These are phyloP conservation scores for Drosophila lini DNA, from an alignment of 1,140 invertebrate species.

Conservation along the genomic window DNA sequence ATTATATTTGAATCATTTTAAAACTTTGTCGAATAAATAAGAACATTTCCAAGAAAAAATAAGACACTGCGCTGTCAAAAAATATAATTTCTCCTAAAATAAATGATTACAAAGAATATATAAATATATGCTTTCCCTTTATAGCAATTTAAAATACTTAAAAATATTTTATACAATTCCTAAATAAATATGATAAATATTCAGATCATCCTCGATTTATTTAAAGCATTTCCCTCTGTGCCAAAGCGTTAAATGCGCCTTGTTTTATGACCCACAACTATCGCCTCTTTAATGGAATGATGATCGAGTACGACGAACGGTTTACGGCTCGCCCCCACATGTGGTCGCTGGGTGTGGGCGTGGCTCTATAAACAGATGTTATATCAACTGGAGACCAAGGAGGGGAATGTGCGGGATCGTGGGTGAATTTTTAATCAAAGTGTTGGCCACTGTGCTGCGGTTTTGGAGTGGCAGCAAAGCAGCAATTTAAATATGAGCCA, in stretches of 20 bases:
- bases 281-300: constrained; percentile 64
- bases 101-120: background rate
- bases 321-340: constrained; percentile 54
- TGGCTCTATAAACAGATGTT: constrained; percentile 24
- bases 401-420: constrained; percentile 16
- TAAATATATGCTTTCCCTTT: background rate
- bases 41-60: no score
- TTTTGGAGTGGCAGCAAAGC: constrained; percentile 54
- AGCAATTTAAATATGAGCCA: constrained; percentile 79
- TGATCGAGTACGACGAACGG: constrained; percentile 35
- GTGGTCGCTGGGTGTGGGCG: constrained; percentile 32
- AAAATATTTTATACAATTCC: background rate
- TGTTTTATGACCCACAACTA: constrained; percentile 60
- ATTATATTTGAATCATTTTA: no score
- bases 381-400: background rate
- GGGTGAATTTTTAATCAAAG: constrained; percentile 78
- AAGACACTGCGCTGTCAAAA: background rate
- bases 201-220: background rate
- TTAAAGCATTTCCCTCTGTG: constrained; percentile 1
- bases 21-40: no score
- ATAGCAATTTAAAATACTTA: background rate
- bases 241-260: background rate
- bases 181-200: background rate
- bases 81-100: background rate
- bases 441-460: constrained; percentile 52